Percentiles rank a stretch among this genome's conserved stretches.
phyloP scores from a whole-genome alignment of 2,797 vertebrate genomes.

The Paedocypris micromegethes region DNA sequence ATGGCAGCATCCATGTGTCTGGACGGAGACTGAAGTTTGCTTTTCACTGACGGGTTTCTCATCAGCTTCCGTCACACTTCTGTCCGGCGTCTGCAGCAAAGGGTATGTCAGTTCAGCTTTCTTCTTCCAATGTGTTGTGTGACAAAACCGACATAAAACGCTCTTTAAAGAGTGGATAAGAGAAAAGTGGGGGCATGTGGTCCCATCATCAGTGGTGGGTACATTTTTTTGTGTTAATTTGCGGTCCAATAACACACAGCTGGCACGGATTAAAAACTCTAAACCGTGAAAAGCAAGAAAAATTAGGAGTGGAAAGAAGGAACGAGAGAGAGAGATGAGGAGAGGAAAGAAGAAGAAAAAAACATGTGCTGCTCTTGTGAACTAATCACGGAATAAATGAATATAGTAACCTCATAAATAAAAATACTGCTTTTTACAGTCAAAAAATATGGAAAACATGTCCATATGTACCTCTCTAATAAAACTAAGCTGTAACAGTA shows the following conservation, averaged over 20 bases:
- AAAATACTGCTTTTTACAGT: no score
- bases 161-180: neutral
- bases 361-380: neutral
- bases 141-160: neutral
- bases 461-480: no score
- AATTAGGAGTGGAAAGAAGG: constrained; percentile 24
- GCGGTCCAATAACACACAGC: constrained; percentile 31
- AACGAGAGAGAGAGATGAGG: constrained; percentile 12
- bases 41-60: constrained; percentile 1
- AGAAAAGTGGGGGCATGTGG: constrained; percentile 22
- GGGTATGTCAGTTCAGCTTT: constrained; percentile 17
- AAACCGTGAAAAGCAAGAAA: constrained; percentile 33
- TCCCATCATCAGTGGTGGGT: constrained; percentile 15
- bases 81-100: neutral
- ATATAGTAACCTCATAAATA: neutral
- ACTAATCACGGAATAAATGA: neutral
- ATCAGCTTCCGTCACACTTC: neutral
- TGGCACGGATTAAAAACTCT: constrained; percentile 37
- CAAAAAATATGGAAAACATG: no score
- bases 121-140: constrained; percentile 3
- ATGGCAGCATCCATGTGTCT: neutral
- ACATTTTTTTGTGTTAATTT: constrained; percentile 31
- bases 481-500: no score
- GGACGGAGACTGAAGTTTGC: neutral
- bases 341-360: constrained; percentile 10